phyloP scores from a whole-genome alignment of 2,888 invertebrate genomes.

The Holacanthella duospinosa region DNA sequence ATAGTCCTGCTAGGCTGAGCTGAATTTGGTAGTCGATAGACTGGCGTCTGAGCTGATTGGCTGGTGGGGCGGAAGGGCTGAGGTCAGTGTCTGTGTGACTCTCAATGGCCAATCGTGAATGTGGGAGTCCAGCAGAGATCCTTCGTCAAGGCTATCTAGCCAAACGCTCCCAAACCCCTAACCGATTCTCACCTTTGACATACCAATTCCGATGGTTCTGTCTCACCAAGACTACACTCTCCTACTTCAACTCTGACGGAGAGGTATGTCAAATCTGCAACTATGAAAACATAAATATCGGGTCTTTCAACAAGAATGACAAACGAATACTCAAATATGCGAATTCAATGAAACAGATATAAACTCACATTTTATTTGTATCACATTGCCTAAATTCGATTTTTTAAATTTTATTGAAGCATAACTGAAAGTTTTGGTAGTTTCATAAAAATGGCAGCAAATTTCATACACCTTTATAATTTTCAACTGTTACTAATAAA shows the following conservation, averaged over 20 bases:
- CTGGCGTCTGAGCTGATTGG: too few relatives aligned
- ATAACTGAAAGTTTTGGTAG: too few relatives aligned
- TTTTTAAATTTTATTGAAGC: background rate
- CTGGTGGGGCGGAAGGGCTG: too few relatives aligned
- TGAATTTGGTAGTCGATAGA: too few relatives aligned
- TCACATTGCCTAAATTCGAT: background rate
- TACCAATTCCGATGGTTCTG: conserved; percentile 82
- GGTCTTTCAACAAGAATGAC: too few relatives aligned
- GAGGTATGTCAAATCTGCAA: conserved; percentile 51
- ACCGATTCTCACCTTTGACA: conserved; percentile 72
- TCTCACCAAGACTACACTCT: conserved; percentile 61
- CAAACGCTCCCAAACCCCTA: conserved; percentile 76
- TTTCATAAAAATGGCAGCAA: too few relatives aligned
- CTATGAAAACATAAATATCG: too few relatives aligned
- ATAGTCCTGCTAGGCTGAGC: too few relatives aligned
- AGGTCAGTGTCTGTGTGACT: background rate
- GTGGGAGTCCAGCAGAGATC: conserved; percentile 45
- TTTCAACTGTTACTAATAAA: too few relatives aligned
- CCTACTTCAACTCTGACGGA: conserved; percentile 72
- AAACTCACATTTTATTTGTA: background rate
- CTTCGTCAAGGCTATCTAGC: conserved; percentile 69
- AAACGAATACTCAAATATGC: background rate
- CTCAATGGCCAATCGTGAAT: conserved; percentile 25
- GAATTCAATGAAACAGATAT: background rate
- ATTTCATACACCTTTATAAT: too few relatives aligned